A percentile compares a stretch with the other conserved stretches of the same genome.
Conservation (phyloP, 2,888 invertebrate genomes). For the Podabrus alpinus region DNA sequence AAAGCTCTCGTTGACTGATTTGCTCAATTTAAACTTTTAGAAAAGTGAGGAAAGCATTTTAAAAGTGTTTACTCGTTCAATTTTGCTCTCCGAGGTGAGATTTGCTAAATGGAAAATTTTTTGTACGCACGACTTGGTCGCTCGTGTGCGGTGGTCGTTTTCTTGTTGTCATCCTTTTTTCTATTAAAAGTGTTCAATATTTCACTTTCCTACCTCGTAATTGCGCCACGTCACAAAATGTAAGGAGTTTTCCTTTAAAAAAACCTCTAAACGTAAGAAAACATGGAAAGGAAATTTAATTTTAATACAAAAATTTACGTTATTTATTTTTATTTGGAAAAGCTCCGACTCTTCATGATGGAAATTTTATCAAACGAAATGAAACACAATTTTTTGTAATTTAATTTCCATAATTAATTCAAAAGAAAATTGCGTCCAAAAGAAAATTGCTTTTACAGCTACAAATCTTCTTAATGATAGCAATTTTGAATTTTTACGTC, state of each 20-base stretch:
- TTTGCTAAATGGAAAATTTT: background rate
- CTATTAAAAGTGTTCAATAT: background rate
- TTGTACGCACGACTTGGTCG: background rate
- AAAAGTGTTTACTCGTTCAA: background rate
- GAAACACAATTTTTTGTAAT: background rate
- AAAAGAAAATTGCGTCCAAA: background rate
- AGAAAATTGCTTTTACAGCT: background rate
- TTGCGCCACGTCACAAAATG: too few relatives aligned
- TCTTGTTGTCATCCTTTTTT: background rate
- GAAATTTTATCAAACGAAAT: background rate
- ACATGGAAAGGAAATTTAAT: background rate
- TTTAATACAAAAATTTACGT: background rate
- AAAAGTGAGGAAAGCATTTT: background rate
- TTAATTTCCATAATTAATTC: background rate
- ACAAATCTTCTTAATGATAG: background rate
- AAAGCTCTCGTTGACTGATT: background rate
- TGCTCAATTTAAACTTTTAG: background rate
- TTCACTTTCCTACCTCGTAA: too few relatives aligned
- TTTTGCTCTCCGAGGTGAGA: background rate
- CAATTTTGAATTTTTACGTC: background rate
- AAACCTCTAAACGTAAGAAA: too few relatives aligned
- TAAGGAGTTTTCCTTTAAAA: too few relatives aligned
- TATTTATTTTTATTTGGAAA: background rate
- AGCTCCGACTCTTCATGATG: background rate
- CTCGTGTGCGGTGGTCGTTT: background rate